Percentiles rank a stretch among this genome's conserved stretches.
Evolutionary conservation across 1,140 invertebrate species (phyloP).

Genomic region (Pseudomyrmex flavicornis): DNA sequence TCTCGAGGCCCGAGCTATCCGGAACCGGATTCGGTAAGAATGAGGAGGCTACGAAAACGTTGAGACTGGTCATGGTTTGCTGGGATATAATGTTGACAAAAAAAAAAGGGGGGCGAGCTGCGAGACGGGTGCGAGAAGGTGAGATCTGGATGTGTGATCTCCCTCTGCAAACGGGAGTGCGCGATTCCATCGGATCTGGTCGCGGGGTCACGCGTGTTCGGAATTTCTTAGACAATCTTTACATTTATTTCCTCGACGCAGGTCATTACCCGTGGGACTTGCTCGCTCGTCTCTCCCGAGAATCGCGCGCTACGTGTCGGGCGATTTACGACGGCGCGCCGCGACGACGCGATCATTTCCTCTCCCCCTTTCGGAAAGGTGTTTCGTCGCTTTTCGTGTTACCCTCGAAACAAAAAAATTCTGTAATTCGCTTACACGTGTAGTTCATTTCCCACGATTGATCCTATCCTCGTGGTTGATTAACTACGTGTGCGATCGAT

Average conservation of each 20-base stretch:
- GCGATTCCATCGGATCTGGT: conserved; percentile 52
- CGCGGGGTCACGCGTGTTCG: conserved; percentile 75
- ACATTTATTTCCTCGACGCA: conserved; percentile 65
- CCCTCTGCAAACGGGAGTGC: conserved; percentile 39
- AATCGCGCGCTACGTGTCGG: conserved; percentile 18
- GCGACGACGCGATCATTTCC: conserved; percentile 8
- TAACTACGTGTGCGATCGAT: too few relatives aligned
- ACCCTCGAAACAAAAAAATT: too few relatives aligned
- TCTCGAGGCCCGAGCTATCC: neutral
- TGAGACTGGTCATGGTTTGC: conserved; percentile 84
- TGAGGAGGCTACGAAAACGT: conserved; percentile 71
- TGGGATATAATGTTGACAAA: conserved; percentile 34
- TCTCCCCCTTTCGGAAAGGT: too few relatives aligned
- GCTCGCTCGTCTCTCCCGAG: neutral
- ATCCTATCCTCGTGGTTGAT: too few relatives aligned
- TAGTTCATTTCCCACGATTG: too few relatives aligned
- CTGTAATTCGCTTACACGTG: too few relatives aligned
- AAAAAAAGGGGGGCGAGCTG: conserved; percentile 37
- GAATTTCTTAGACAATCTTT: conserved; percentile 71
- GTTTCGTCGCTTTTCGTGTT: too few relatives aligned
- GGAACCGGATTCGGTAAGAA: conserved; percentile 66
- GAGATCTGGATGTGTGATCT: neutral
- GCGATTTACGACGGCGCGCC: conserved; percentile 33
- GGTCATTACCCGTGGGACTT: conserved; percentile 64
- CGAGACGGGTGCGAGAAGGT: neutral